phyloP scores from a whole-genome alignment of 1,140 invertebrate genomes.

The Aphelenchoides fujianensis region DNA sequence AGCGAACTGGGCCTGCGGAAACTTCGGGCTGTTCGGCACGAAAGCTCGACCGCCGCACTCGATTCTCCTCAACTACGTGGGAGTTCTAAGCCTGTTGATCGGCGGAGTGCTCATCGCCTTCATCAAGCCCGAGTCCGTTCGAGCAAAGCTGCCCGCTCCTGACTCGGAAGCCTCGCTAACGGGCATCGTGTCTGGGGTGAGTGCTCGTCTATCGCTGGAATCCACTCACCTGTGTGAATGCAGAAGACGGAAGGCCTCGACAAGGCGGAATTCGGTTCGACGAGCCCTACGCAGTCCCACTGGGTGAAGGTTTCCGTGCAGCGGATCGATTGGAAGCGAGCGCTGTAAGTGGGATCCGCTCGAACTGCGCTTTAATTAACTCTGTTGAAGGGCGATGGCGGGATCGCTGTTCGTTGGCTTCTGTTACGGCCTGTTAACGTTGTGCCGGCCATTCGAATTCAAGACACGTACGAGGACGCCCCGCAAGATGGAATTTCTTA shows the following conservation, averaged over 20 bases:
- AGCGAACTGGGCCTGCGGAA: neutral
- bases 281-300: neutral
- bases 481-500: conserved; percentile 10
- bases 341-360: no score
- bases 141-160: neutral
- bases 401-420: neutral
- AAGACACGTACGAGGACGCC: conserved; percentile 12
- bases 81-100: neutral
- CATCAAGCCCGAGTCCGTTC: neutral
- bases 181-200: neutral
- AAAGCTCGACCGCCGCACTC: conserved; percentile 6
- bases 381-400: no score
- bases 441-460: neutral
- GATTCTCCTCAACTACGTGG: conserved; percentile 6
- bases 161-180: neutral
- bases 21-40: conserved; percentile 14
- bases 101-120: conserved; percentile 9
- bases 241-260: neutral
- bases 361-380: no score
- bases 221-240: no score
- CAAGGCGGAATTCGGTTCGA: neutral
- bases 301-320: neutral
- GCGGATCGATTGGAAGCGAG: neutral
- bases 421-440: conserved; percentile 15
- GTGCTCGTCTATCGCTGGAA: no score